Conservation (phyloP, 2,113 vertebrate species). For the Callaeas wilsoni region DNA sequence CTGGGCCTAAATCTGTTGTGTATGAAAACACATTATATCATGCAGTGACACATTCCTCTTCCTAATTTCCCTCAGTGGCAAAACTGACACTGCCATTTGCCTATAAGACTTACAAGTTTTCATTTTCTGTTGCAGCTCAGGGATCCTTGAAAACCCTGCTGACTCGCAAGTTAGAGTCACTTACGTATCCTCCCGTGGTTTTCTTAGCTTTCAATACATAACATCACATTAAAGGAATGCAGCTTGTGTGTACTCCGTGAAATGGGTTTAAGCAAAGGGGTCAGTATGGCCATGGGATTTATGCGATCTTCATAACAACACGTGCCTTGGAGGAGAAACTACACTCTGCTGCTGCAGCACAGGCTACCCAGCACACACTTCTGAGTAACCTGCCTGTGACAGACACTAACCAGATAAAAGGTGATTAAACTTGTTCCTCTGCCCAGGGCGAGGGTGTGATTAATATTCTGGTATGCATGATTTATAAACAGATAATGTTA, state of each 20-base stretch:
- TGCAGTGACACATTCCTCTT: not conserved
- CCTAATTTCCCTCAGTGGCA: not conserved
- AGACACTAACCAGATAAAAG: conserved; percentile 7
- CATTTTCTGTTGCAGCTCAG: not conserved
- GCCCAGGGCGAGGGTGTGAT: not conserved
- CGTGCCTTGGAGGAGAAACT: not conserved
- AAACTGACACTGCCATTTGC: not conserved
- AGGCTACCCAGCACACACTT: not conserved
- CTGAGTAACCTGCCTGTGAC: conserved; percentile 1
- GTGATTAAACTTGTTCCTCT: conserved; percentile 35
- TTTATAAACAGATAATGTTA: conserved; percentile 17
- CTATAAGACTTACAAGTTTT: not conserved
- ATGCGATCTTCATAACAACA: rapidly evolving
- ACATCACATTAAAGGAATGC: not conserved
- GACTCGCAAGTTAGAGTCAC: not conserved
- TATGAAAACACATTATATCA: not conserved
- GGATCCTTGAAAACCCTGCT: not conserved
- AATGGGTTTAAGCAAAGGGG: not conserved
- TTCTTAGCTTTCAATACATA: not conserved
- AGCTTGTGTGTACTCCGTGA: not conserved
- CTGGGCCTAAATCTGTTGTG: not conserved
- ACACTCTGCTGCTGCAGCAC: not conserved
- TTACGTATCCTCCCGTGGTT: rapidly evolving
- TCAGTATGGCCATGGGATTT: not conserved
- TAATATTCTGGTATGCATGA: conserved; percentile 34